Base-by-base conservation (phyloP, 2,797 vertebrate species). In the Coregonus suidteri region DNA sequence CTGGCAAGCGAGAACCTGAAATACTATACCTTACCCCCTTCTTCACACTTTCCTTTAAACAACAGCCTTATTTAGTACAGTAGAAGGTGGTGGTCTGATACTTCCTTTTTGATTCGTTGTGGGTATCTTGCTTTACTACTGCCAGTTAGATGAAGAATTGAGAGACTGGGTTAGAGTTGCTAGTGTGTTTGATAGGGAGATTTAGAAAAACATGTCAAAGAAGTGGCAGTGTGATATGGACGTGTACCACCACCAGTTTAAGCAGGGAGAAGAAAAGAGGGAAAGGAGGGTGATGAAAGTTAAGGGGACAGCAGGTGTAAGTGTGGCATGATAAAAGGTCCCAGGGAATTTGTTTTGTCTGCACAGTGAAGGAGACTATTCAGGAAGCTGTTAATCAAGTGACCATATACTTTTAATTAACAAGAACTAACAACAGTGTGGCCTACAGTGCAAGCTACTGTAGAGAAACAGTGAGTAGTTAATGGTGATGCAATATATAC, bases 11-110 rank as follows among this genome's bases (percentile, higher is more conserved):
- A 47, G 41, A 47, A 47, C 41, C 31, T 34, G 31, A 34, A 34
- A 85, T 88, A 81, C 84, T 85, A 94, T 89, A 84, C 84, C 85
- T 75, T 76, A 81, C 77, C 69, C 76, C 81, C 87, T 84, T 88
- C 88, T 79, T 83, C 89, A 81, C 41, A 47, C 41, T 47, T 81
- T 77, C 31, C 74, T 75, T 75, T 34, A 85, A 81, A 80, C 76
- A 71, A 65, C 73, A 62, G 5, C 25, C 31, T 41, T 74, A 37
- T 82, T 74, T 71, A 73, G 70, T n/a, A 66, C 73, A 70, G 66
- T n/a, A 66, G 52, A 62, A 37, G 70, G 47, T 9, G 68, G 59
- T 64, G 6, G 16, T 67, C n/a, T 6, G n/a, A 34, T n/a, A 34
- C 59, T 25, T 65, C 35, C 15, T 67, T 59, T 59, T 11, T 56